A percentile compares a stretch with the other conserved stretches of the same genome.
Evolutionary conservation across 2,888 invertebrate species (phyloP).

Genomic region (Drosophila picticornis): DNA sequence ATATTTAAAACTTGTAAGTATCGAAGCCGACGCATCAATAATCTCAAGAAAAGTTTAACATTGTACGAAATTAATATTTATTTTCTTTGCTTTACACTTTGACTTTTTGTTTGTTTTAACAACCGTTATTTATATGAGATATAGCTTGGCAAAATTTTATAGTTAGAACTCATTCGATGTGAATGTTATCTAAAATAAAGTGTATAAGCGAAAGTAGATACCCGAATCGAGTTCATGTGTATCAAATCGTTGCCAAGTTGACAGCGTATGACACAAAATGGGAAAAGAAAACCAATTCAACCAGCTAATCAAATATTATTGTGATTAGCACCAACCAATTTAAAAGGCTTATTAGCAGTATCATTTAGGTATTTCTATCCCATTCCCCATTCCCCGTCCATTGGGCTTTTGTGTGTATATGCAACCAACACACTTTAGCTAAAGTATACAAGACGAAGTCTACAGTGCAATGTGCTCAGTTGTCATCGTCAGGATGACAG

Average conservation of each 20-base stretch:
- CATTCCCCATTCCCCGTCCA: background rate
- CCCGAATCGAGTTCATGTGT: constrained; percentile 3
- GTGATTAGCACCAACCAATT: constrained; percentile 78
- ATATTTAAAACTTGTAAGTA: constrained; percentile 1
- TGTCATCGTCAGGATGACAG: background rate
- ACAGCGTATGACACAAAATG: constrained; percentile 65
- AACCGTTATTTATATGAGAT: background rate
- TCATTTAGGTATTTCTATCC: constrained; percentile 59
- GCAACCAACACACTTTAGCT: background rate
- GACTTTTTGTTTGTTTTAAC: background rate
- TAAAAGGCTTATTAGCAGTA: constrained; percentile 82
- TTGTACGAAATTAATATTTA: background rate
- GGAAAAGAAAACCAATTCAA: constrained; percentile 75
- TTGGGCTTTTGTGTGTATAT: constrained; percentile 31
- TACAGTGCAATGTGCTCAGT: background rate
- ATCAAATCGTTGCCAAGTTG: constrained; percentile 35
- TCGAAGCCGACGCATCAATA: constrained; percentile 4
- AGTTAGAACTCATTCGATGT: background rate
- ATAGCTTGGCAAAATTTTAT: background rate
- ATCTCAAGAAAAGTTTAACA: background rate
- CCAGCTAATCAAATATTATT: constrained; percentile 83
- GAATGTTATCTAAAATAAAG: background rate
- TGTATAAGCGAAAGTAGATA: constrained; percentile 2
- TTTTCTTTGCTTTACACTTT: background rate
- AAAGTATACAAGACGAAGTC: background rate